These are phyloP conservation scores for Andrena bucephala DNA, from an alignment of 2,888 invertebrate genomes.

Conservation along the genomic window DNA sequence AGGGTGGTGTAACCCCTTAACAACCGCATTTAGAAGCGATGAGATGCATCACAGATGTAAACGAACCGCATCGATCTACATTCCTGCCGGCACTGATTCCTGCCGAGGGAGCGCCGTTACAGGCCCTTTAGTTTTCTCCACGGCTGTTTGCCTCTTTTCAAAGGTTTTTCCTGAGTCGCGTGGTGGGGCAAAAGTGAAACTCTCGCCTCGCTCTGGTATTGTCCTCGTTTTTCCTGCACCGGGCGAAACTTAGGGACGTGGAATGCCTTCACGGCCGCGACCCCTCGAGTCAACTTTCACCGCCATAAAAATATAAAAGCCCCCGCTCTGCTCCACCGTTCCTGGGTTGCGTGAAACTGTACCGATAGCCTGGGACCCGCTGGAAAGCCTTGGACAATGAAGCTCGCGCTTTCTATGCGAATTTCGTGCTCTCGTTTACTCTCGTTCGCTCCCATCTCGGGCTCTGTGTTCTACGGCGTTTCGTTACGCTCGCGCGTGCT, in stretches of 20 bases:
- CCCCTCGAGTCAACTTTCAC: slow-evolving; percentile 82
- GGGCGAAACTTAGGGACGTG: slow-evolving; percentile 78
- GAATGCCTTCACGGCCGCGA: slow-evolving; percentile 76
- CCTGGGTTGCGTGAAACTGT: slow-evolving; percentile 65
- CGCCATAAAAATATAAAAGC: slow-evolving; percentile 83
- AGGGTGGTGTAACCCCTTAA: too few relatives aligned
- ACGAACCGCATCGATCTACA: too few relatives aligned
- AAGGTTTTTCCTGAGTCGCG: slow-evolving; percentile 33
- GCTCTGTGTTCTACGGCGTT: neutral
- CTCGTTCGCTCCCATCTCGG: too few relatives aligned
- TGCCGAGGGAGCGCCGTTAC: slow-evolving; percentile 29
- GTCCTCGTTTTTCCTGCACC: slow-evolving; percentile 80
- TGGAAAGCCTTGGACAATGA: slow-evolving; percentile 42
- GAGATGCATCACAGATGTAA: too few relatives aligned
- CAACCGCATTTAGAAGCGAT: too few relatives aligned
- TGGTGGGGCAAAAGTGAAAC: slow-evolving; percentile 81
- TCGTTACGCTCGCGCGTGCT: neutral
- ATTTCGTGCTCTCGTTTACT: slow-evolving; percentile 11
- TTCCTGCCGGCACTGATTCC: slow-evolving; percentile 36
- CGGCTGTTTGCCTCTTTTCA: slow-evolving; percentile 47
- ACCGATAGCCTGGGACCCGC: slow-evolving; percentile 15
- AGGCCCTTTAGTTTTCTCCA: slow-evolving; percentile 57
- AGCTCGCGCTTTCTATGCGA: slow-evolving; percentile 14
- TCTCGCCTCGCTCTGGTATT: slow-evolving; percentile 68
- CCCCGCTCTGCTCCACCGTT: slow-evolving; percentile 63